phyloP scores from a whole-genome alignment of 2,797 vertebrate genomes.

The Lepus oiostolus region DNA sequence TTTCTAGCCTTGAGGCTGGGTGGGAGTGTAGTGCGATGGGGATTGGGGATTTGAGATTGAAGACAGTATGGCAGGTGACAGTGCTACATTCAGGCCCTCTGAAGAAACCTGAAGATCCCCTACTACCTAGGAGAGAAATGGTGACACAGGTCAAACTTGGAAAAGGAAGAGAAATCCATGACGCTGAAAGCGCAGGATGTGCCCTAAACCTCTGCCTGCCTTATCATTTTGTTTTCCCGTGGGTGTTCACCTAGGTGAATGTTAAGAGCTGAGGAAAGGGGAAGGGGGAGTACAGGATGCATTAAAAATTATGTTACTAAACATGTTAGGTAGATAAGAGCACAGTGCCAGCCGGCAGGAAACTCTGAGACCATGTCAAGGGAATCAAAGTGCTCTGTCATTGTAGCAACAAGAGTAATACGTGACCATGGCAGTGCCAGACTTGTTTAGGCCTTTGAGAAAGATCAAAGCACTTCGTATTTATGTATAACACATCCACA shows the following conservation, averaged over 20 bases:
- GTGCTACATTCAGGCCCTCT: background rate
- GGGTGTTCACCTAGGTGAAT: slow-evolving; percentile 36
- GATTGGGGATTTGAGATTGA: background rate
- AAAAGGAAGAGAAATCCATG: background rate
- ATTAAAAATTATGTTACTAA: slow-evolving; percentile 45
- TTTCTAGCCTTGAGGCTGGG: background rate
- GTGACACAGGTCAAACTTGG: background rate
- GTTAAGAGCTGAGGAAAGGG: background rate
- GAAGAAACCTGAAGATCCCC: background rate
- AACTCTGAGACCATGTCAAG: slow-evolving; percentile 7
- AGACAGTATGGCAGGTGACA: background rate
- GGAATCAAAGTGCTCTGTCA: slow-evolving; percentile 25
- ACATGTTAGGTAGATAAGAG: slow-evolving; percentile 17
- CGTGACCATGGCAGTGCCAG: slow-evolving; percentile 30
- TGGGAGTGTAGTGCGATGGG: background rate
- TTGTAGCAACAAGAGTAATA: slow-evolving; percentile 3
- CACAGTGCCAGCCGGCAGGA: slow-evolving; percentile 38
- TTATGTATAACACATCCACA: slow-evolving; percentile 28
- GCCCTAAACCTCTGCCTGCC: background rate
- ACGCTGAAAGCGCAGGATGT: background rate
- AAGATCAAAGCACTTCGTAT: slow-evolving; percentile 52
- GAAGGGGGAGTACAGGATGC: slow-evolving; percentile 12
- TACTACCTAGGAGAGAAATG: background rate
- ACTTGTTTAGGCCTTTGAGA: slow-evolving; percentile 55
- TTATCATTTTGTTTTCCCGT: background rate